Percentiles rank a stretch among this genome's conserved stretches.
These are phyloP conservation scores for Sardina pilchardus DNA, from an alignment of 2,113 vertebrate species.

Conservation along the genomic window DNA sequence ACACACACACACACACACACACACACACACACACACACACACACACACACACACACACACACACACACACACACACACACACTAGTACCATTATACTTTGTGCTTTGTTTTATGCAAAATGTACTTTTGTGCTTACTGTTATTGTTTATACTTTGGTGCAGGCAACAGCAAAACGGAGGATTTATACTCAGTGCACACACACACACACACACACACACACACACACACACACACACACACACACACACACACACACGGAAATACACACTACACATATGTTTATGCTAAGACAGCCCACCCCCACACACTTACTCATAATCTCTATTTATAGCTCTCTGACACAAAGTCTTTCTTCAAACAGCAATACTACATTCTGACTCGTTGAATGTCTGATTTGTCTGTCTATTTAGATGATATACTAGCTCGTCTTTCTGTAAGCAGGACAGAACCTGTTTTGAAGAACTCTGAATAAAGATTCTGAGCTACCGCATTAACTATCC, in stretches of 20 bases:
- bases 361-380: neutral
- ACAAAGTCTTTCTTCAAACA: constrained; percentile 26
- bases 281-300: constrained; percentile 27
- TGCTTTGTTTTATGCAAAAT: neutral
- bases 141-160: no score
- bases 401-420: neutral
- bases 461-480: neutral
- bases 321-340: constrained; percentile 32
- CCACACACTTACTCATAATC: constrained; percentile 20
- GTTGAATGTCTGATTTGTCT: neutral
- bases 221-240: neutral
- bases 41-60: no score
- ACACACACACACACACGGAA: constrained; percentile 12
- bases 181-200: neutral
- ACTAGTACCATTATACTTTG: no score
- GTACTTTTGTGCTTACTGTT: no score
- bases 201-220: no score
- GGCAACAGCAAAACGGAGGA: neutral
- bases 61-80: no score
- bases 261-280: constrained; percentile 30
- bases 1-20: no score
- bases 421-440: neutral
- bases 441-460: neutral
- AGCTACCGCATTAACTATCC: neutral
- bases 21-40: no score